Conservation (phyloP, 2,797 vertebrate genomes). For the Micrastur ruficollis region DNA sequence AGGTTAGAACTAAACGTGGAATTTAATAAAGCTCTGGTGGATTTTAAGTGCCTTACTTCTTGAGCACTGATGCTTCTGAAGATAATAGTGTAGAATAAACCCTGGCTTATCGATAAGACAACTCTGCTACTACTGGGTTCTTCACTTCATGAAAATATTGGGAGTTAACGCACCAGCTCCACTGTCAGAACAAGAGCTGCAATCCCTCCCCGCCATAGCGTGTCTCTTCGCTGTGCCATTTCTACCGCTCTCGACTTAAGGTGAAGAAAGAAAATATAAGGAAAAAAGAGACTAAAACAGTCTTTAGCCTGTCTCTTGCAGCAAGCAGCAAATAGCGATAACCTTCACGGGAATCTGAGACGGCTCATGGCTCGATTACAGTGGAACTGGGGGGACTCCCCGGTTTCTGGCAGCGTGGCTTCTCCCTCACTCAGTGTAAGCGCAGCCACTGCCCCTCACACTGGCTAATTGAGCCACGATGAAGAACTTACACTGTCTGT, state of each 20-base stretch:
- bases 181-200: neutral
- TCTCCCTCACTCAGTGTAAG: neutral
- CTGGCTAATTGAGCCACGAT: neutral
- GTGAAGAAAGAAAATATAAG: neutral
- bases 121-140: neutral
- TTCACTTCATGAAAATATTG: neutral
- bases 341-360: neutral
- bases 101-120: neutral
- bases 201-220: fast-evolving
- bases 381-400: neutral
- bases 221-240: neutral
- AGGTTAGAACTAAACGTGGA: neutral
- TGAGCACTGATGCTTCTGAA: neutral
- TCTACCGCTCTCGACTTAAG: neutral
- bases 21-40: neutral
- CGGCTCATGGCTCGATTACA: neutral
- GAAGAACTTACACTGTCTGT: neutral
- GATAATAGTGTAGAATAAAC: neutral
- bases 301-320: neutral
- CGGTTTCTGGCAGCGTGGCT: neutral
- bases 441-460: neutral
- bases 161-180: neutral
- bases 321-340: neutral
- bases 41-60: neutral
- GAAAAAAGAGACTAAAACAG: neutral